Base-by-base conservation (phyloP, 2,797 vertebrate species). In the Artibeus lituratus region DNA sequence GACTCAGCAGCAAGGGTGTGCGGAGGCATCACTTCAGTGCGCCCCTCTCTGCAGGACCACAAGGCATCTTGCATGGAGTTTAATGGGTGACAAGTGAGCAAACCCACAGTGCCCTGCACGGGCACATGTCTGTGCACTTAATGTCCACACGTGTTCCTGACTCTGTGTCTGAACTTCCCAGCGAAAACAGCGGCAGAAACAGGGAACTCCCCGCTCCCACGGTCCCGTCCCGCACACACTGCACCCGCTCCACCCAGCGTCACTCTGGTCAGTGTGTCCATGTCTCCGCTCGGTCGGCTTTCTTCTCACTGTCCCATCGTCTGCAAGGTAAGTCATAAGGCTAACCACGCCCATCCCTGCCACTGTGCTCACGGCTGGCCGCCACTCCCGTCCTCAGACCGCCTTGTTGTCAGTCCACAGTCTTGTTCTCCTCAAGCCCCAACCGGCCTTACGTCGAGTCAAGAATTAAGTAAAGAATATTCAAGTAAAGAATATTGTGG, bases 181-280 rank as follows among this genome's bases (percentile, higher is more conserved):
- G 29, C 10, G 49, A 35, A 72, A 44, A n/a, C 84, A 22, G 44
- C 29, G 19, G 15, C 72, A 69, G 59, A 32, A 22, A 39, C 37
- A 47, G 15, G 51, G 51, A 32, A 15, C 29, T 26, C 32, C 1
- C 15, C 24, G 4, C 11, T 10, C 49, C 10, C 15, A 2, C 3
- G 16, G 26, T 14, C 32, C 5, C 3, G 26, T 47, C 44, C 3
- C 4, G 5, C 16, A 9, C 5, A 3, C 47, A 49, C 39, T 21
- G 22, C 1, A 9, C 1, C 5, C 11, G 2, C 70, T 5, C 14
- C 7, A 42, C 35, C 6, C 24, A 39, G 1, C 0, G 29, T 42
- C 81, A 15, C 67, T 2, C 55, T 15, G 10, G 32, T n/a, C 37
- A 2, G 37, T 59, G 1, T 14, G 11, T 37, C 39, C 12, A 26